phyloP scores from a whole-genome alignment of 2,888 invertebrate species.

The Spisula subtruncata region DNA sequence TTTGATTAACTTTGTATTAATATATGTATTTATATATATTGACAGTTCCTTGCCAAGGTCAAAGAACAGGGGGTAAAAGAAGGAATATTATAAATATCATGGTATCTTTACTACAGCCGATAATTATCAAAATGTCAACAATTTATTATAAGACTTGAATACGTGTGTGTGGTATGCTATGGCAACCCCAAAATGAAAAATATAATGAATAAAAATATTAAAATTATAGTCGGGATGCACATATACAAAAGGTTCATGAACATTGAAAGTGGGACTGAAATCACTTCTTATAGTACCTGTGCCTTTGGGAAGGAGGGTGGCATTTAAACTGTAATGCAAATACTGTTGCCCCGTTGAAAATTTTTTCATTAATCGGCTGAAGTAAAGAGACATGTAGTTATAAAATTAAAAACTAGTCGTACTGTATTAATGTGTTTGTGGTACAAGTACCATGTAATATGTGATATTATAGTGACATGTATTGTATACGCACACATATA shows the following conservation, averaged over 20 bases:
- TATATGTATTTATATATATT: not conserved
- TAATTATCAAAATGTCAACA: not conserved
- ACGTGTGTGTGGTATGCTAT: too few species aligned
- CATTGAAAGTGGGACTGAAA: too few species aligned
- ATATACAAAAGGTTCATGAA: too few species aligned
- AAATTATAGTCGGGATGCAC: too few species aligned
- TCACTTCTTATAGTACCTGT: too few species aligned
- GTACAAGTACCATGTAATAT: not conserved
- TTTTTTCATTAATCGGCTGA: not conserved
- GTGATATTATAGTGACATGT: not conserved
- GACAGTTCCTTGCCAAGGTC: constrained; percentile 8
- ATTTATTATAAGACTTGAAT: not conserved
- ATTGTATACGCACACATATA: not conserved
- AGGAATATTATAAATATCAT: not conserved
- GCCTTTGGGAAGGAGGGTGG: too few species aligned
- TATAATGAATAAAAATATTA: too few species aligned
- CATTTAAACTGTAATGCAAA: too few species aligned
- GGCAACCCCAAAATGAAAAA: too few species aligned
- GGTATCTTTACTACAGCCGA: not conserved
- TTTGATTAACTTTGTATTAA: not conserved
- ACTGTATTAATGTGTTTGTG: not conserved
- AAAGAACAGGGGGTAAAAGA: constrained; percentile 19
- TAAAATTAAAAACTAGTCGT: not conserved
- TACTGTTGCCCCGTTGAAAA: too few species aligned
- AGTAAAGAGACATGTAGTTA: not conserved